Conservation (phyloP, 2,113 vertebrate genomes). For the Turnix velox region DNA sequence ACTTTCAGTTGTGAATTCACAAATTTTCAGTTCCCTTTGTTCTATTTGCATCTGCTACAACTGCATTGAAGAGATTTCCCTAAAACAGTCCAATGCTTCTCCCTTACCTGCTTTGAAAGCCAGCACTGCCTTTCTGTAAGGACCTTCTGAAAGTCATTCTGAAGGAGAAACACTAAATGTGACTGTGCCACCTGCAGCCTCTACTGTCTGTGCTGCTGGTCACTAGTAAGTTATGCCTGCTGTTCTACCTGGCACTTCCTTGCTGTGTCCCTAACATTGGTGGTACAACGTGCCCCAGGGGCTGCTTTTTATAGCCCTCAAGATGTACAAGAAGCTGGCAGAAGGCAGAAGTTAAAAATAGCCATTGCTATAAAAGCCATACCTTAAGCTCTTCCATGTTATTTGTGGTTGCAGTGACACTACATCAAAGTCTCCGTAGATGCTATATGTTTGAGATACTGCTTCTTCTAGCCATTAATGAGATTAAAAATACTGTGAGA, state of each 20-base stretch:
- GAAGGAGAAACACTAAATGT: not conserved
- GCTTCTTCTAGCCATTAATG: not conserved
- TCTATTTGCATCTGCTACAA: not conserved
- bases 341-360: slow-evolving; percentile 3
- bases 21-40: not conserved
- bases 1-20: too few relatives aligned
- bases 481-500: not conserved
- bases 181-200: not conserved
- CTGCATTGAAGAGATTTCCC: not conserved
- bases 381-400: not conserved
- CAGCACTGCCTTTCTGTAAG: not conserved
- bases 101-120: not conserved
- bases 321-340: not conserved
- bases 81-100: not conserved
- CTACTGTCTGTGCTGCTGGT: not conserved
- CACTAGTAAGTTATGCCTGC: not conserved
- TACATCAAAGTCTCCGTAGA: not conserved
- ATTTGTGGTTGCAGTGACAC: not conserved
- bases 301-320: not conserved
- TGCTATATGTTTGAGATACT: not conserved
- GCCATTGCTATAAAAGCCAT: not conserved
- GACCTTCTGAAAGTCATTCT: too few relatives aligned
- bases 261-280: not conserved
- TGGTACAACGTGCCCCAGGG: not conserved
- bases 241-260: not conserved